These are phyloP conservation scores for Protaetia brevitarsis DNA, from an alignment of 1,140 invertebrate genomes.

Conservation along the genomic window DNA sequence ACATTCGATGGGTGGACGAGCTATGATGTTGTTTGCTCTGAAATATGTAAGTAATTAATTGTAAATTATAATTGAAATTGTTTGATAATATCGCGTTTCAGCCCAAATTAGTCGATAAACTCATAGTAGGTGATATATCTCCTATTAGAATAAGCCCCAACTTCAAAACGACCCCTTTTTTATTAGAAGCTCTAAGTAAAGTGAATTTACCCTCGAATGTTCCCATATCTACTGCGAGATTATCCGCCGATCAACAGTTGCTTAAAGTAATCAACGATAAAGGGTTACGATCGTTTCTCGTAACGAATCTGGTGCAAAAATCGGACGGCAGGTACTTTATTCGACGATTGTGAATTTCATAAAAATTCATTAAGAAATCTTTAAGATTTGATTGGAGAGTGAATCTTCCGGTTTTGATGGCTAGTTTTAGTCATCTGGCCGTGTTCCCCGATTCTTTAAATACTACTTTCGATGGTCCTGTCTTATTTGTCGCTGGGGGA, in stretches of 20 bases:
- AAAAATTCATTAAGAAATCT: slow-evolving; percentile 49
- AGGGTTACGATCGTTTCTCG: slow-evolving; percentile 54
- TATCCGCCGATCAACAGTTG: slow-evolving; percentile 56
- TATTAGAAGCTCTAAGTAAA: slow-evolving; percentile 62
- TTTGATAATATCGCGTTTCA: slow-evolving; percentile 48
- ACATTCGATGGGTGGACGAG: slow-evolving; percentile 88
- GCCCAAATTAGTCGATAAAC: slow-evolving; percentile 73
- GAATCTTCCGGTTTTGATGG: slow-evolving; percentile 56
- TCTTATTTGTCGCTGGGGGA: slow-evolving; percentile 78
- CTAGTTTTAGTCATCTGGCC: neutral
- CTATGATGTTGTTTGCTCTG: slow-evolving; percentile 76
- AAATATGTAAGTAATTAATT: slow-evolving; percentile 45
- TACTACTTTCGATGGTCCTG: slow-evolving; percentile 62
- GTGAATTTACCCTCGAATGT: slow-evolving; percentile 58
- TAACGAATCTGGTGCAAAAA: slow-evolving; percentile 49
- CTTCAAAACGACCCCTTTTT: slow-evolving; percentile 49
- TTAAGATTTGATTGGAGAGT: slow-evolving; percentile 38
- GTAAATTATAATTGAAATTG: neutral
- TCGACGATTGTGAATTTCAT: slow-evolving; percentile 29
- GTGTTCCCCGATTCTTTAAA: slow-evolving; percentile 55
- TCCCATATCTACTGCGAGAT: slow-evolving; percentile 65
- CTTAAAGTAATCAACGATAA: slow-evolving; percentile 49
- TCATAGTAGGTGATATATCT: slow-evolving; percentile 83
- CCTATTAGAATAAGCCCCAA: slow-evolving; percentile 55
- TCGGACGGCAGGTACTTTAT: slow-evolving; percentile 28